A percentile compares a stretch with the other conserved stretches of the same genome.
phyloP scores from a whole-genome alignment of 2,797 vertebrate species.

The Arctocebus calabarensis region DNA sequence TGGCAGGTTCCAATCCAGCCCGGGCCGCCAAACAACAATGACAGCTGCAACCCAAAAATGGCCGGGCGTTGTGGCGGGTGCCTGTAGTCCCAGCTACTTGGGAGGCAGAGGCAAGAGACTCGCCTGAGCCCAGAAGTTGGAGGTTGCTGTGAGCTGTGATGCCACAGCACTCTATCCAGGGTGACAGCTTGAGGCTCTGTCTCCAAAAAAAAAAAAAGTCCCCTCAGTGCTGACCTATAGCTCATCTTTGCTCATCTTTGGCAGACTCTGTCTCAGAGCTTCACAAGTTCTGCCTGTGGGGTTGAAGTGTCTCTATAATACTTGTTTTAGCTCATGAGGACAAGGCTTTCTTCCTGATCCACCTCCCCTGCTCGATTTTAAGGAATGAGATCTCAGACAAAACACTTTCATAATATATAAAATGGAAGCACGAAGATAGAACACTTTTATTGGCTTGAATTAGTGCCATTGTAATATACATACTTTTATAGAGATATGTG shows the following conservation, averaged over 20 bases:
- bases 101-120: too few species aligned
- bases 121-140: too few species aligned
- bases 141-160: too few species aligned
- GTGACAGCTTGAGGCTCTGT: too few species aligned
- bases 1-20: too few species aligned
- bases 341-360: background rate
- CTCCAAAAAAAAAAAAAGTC: too few species aligned
- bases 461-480: background rate
- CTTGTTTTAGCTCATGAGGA: background rate
- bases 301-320: background rate
- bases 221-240: background rate
- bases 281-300: background rate
- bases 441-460: background rate
- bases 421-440: background rate
- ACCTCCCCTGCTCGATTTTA: constrained; percentile 21
- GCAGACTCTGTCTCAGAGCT: background rate
- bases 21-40: too few species aligned
- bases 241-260: constrained; percentile 23
- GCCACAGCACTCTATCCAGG: too few species aligned
- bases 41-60: too few species aligned
- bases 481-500: background rate
- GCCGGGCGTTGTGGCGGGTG: too few species aligned
- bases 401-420: constrained; percentile 47
- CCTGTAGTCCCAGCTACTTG: too few species aligned
- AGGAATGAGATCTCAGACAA: constrained; percentile 53